These are phyloP conservation scores for Pontoporia blainvillei DNA, from an alignment of 2,113 vertebrate species.

Conservation along the genomic window DNA sequence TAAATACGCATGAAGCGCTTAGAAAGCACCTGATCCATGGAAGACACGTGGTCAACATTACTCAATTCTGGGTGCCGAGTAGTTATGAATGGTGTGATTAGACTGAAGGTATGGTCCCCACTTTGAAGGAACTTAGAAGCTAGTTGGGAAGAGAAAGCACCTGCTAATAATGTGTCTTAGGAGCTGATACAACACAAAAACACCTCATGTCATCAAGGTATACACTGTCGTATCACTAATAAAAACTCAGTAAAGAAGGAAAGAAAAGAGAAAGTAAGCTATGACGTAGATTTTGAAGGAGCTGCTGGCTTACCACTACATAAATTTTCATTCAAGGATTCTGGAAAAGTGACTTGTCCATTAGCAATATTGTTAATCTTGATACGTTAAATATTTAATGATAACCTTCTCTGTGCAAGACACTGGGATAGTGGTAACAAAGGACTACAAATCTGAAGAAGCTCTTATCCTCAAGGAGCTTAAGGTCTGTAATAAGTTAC, in stretches of 20 bases:
- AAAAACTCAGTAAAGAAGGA: background rate
- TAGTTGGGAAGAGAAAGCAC: background rate
- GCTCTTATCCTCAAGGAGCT: background rate
- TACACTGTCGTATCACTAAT: background rate
- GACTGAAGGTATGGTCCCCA: background rate
- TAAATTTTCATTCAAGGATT: background rate
- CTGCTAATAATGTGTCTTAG: background rate
- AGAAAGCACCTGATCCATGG: background rate
- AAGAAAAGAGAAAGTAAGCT: constrained; percentile 15
- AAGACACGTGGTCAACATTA: background rate
- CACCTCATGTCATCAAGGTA: background rate
- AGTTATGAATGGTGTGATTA: background rate
- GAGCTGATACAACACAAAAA: background rate
- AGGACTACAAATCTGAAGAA: background rate
- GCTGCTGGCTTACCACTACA: background rate
- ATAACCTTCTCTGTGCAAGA: background rate
- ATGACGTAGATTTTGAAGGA: background rate
- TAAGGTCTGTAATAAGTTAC: background rate
- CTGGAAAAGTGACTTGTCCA: background rate
- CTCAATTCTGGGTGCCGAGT: background rate
- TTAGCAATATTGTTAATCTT: background rate
- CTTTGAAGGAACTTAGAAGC: background rate
- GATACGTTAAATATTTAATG: background rate
- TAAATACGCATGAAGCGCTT: background rate
- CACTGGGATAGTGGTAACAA: background rate